Conservation (phyloP, 2,888 invertebrate genomes). For the Apamea sordens region DNA sequence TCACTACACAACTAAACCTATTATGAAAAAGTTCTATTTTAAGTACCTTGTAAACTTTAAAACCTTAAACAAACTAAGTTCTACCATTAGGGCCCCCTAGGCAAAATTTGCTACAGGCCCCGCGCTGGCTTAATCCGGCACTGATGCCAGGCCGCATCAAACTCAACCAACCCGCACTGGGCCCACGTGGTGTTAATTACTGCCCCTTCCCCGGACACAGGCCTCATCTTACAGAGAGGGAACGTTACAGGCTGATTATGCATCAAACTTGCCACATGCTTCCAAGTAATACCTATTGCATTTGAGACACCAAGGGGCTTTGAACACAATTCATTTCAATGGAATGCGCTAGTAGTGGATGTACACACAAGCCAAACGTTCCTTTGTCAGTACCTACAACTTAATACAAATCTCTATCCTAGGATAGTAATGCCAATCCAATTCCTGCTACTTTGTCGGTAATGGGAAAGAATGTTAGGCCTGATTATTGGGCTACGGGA, state of each 20-base stretch:
- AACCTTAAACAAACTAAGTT: too few species aligned
- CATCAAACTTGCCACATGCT: neutral
- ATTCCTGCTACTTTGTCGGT: neutral
- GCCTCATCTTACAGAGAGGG: too few species aligned
- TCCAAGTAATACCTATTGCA: neutral
- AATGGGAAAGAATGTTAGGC: slow-evolving; percentile 2
- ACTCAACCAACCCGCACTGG: neutral
- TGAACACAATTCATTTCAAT: neutral
- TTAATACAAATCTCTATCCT: neutral
- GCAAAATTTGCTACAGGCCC: too few species aligned
- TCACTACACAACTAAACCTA: too few species aligned
- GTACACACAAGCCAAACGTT: neutral
- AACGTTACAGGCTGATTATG: too few species aligned
- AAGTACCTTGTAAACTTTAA: too few species aligned
- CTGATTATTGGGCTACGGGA: slow-evolving; percentile 7
- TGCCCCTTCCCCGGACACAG: too few species aligned
- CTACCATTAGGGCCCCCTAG: too few species aligned
- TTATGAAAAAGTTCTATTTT: too few species aligned
- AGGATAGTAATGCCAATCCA: too few species aligned
- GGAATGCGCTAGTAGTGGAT: neutral
- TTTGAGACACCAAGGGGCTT: neutral
- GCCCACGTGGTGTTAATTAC: too few species aligned
- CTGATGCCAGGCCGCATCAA: neutral
- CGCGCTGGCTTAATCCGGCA: too few species aligned
- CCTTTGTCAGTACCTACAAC: neutral